These are phyloP conservation scores for Parelbella ahira DNA, from an alignment of 2,888 invertebrate genomes.

Conservation along the genomic window DNA sequence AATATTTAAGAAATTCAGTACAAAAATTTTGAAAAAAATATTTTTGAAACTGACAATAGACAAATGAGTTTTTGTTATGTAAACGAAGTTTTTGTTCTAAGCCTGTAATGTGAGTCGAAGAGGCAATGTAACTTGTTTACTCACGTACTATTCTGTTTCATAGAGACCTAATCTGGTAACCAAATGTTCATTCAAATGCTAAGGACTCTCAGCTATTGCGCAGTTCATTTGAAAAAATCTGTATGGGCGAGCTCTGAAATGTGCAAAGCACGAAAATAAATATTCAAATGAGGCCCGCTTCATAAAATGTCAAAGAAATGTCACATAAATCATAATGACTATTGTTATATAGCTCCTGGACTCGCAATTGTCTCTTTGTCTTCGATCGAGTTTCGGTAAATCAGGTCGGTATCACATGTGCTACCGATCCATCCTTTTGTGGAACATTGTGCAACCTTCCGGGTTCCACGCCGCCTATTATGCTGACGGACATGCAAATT, in stretches of 20 bases:
- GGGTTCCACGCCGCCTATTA: conserved; percentile 57
- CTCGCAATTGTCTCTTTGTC: conserved; percentile 50
- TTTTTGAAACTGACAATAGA: too few species aligned
- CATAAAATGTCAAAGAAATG: conserved; percentile 73
- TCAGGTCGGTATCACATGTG: conserved; percentile 79
- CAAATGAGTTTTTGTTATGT: conserved; percentile 35
- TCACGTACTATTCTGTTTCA: conserved; percentile 55
- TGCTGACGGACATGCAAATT: conserved; percentile 62
- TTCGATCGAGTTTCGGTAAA: conserved; percentile 59
- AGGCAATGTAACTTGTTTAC: conserved; percentile 58
- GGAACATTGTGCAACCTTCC: conserved; percentile 71
- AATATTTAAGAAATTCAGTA: too few species aligned
- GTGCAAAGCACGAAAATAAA: conserved; percentile 71
- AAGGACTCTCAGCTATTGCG: conserved; percentile 53
- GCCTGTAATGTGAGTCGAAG: conserved; percentile 48
- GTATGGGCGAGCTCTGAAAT: conserved; percentile 63
- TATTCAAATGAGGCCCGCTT: conserved; percentile 76
- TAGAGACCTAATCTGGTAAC: conserved; percentile 76
- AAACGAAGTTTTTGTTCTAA: conserved; percentile 37
- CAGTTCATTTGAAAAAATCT: conserved; percentile 58
- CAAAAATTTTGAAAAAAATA: too few species aligned
- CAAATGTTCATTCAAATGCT: conserved; percentile 77
- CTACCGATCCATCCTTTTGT: conserved; percentile 51
- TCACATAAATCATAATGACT: conserved; percentile 75
- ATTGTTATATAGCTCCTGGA: conserved; percentile 61